Base-by-base conservation (phyloP, 1,140 invertebrate genomes). In the Drosophila nebulosa region DNA sequence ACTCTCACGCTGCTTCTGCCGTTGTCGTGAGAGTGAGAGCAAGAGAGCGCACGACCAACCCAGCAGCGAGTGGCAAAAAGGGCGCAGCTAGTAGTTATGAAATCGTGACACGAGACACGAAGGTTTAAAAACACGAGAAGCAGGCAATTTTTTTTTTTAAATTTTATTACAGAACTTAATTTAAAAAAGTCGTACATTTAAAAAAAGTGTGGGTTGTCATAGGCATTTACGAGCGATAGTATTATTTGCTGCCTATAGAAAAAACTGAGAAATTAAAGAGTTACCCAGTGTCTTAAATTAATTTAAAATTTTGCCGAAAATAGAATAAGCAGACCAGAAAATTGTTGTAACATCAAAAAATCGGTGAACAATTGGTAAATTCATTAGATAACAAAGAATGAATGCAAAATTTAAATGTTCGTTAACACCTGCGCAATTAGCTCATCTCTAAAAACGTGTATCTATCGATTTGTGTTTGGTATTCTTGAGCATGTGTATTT, bases 41-140 rank as follows among this genome's bases (percentile, higher is more conserved):
- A 24, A 26, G 30, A 59, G 42, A 61, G 57, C 7, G 64, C 60
- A 35, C 42, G 32, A 14, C 21, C 35, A 6, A 58, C 42, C 72
- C 59, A 42, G 16, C 35, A 70, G 68, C 59, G 63, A 81, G 78
- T 78, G 66, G 63, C 74, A 69, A 78, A 85, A 88, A 86, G 83
- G 78, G 81, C 81, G 81, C 83, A 86, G 81, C 81, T 74, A 78
- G 50, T 78, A 74, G 27, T 26, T 27, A 55, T 55, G 52, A 30
- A 10, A 27, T 4, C 52, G 52, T 55, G 52, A 30, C 52, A 55
- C 26, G 52, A 55, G 10, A 55, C 14, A 55, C 14, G 9, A 55
- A 30, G 6, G 7, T 1, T 16, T 1, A 18, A 32, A 30, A 18
- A 3, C 14, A 46, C 39, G 16, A 46, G 10, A 30, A 30, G 0